Evolutionary conservation across 2,113 vertebrate species (phyloP), one percentile per base, ranked within the genome.

Genomic region (Typhlomys cinereus): DNA sequence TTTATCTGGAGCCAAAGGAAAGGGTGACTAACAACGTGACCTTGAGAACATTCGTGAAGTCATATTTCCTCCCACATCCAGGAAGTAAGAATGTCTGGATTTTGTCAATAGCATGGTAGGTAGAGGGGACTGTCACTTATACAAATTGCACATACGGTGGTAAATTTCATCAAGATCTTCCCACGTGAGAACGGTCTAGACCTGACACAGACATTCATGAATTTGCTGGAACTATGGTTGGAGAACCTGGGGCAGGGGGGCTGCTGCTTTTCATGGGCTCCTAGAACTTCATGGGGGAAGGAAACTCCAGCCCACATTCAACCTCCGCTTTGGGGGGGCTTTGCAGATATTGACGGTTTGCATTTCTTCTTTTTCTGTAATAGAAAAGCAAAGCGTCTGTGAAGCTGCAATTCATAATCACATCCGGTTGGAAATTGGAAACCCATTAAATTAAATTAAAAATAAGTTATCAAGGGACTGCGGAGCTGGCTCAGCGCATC

Each of bases 371-470:
- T n/a, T 64, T 86, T 76, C 64, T 54, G 20, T 61, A 69, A 50
- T 31, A 80, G 36, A 79, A 50, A 89, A 71, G 34, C 25, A 88
- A 79, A 85, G 61, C 36, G 61, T 46, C 70, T 64, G 31, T 69
- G 14, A 61, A 69, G 9, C 41, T 69, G 23, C 17, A 41, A 18
- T 39, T 74, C n/a, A 31, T 79, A 64, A 66, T 46, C 27, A 3
- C 20, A 92, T 70, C 67, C n/a, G 73, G 7, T 46, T 62, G 17
- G 31, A 95, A 29, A 6, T 34, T 64, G 17, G 52, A 78, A 89
- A 62, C 79, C 54, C 70, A 87, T n/a, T 48, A 74, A 83, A 88
- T 44, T 50, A 86, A 46, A 90, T 57, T 21, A 4, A 57, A 57
- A 57, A 10, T 57, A 62, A 71, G 34, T n/a, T 15, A 46, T 54